Base-by-base conservation (phyloP, 2,888 invertebrate genomes). In the Drosophila cognata region DNA sequence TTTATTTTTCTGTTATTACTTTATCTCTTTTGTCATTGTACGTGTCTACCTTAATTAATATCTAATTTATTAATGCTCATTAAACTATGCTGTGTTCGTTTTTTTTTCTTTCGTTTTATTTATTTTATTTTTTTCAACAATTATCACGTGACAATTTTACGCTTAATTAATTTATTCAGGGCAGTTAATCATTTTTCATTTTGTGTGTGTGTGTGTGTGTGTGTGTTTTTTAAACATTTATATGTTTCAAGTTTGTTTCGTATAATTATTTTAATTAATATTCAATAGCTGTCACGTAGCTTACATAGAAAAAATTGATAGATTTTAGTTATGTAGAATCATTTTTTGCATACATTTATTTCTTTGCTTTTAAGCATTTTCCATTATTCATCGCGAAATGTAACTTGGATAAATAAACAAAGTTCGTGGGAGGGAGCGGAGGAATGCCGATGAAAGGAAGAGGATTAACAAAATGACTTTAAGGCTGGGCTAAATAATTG, bases 101-200 rank as follows among this genome's bases (percentile, higher is more conserved):
- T 55, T 36, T 46, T 43, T 48, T 38, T 50, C 66, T 80, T 62
- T 28, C 53, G 41, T 50, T 52, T 72, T 80, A 51, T 59, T 67
- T 74, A 6, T n/a, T 38, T 53, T 52, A 36, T 71, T 75, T 53
- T 57, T 67, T 74, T 82, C 63, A 90, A 90, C 87, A 90, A 90
- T 87, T 88, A 88, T 86, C 87, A 88, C 87, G 86, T 88, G 90
- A 88, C 90, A 89, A 88, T 88, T 90, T 86, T 76, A 68, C 71
- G 71, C 76, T 86, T 81, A 73, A 86, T 81, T 88, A 88, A 79
- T 81, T 81, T 90, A 85, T 88, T 83, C 79, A 79, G 81, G 82
- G 84, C 87, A 79, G 82, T 88, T 68, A 71, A 68, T 80, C 58
- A 71, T 67, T 75, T 72, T 73, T 69, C 43, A 48, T 64, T 48